A percentile compares a stretch with the other conserved stretches of the same genome.
phyloP scores from a whole-genome alignment of 1,140 invertebrate species.

The Probaryconus sp. region DNA sequence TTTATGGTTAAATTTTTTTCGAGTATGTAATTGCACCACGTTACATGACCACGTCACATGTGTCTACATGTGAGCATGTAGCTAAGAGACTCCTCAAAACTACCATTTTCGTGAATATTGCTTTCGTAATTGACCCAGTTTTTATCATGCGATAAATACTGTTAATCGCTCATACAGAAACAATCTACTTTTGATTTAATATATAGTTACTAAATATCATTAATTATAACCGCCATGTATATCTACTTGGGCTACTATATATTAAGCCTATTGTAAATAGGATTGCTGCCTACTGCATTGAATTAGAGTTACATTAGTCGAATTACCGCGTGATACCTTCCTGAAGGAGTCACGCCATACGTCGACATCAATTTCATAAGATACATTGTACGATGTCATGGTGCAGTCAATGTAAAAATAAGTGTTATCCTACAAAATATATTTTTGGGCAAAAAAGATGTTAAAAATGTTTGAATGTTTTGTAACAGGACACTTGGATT shows the following conservation, averaged over 20 bases:
- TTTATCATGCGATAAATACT: no score
- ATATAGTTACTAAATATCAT: no score
- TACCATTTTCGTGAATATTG: not conserved
- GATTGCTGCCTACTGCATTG: slow-evolving; percentile 48
- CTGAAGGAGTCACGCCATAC: slow-evolving; percentile 20
- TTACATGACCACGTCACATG: not conserved
- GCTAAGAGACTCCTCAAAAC: not conserved
- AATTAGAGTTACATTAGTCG: slow-evolving; percentile 56
- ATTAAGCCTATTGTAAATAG: slow-evolving; percentile 54
- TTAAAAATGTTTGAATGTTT: no score
- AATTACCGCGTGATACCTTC: slow-evolving; percentile 37
- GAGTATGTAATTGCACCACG: not conserved
- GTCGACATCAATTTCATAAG: slow-evolving; percentile 35
- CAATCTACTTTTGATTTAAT: no score
- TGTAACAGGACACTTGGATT: no score
- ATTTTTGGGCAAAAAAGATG: no score
- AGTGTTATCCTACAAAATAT: no score
- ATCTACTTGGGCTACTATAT: slow-evolving; percentile 42
- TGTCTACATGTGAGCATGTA: not conserved
- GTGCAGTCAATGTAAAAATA: no score
- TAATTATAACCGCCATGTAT: no score
- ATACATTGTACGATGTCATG: slow-evolving; percentile 1
- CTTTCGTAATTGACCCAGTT: slow-evolving; percentile 6
- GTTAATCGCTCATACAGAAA: no score
- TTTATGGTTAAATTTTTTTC: no score